A percentile compares a stretch with the other conserved stretches of the same genome.
These are phyloP conservation scores for Heterodera schachtii DNA, from an alignment of 1,140 invertebrate species.

Conservation along the genomic window DNA sequence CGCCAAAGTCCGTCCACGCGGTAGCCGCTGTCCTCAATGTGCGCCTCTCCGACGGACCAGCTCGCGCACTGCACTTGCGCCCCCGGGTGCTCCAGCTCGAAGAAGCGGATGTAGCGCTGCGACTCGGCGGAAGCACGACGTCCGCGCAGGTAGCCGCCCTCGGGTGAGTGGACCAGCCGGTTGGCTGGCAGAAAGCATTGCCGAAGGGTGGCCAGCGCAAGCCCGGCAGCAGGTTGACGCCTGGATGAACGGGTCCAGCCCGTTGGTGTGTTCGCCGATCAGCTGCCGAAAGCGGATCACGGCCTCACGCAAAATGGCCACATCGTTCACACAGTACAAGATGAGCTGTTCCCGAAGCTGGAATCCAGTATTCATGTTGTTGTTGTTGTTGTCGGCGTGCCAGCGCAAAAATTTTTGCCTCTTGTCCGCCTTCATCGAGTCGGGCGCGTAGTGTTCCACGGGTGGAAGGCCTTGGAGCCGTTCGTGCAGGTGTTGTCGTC, in stretches of 20 bases:
- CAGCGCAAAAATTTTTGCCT: conserved; percentile 9
- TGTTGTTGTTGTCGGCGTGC: not conserved
- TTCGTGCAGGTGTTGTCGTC: not conserved
- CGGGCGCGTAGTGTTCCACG: not conserved
- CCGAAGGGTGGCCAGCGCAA: conserved; percentile 6
- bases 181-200: conserved; percentile 13
- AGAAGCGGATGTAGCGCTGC: conserved; percentile 10
- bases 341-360: too few species aligned
- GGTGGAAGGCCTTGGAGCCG: conserved; percentile 14
- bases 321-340: conserved; percentile 13
- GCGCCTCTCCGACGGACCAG: conserved; percentile 24
- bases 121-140: conserved; percentile 13
- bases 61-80: conserved; percentile 1
- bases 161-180: conserved; percentile 12
- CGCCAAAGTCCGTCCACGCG: conserved; percentile 12
- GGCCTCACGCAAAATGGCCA: conserved; percentile 18
- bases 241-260: conserved; percentile 17
- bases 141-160: conserved; percentile 20
- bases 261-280: conserved; percentile 11
- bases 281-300: conserved; percentile 11
- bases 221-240: conserved; percentile 21
- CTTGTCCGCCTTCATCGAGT: conserved; percentile 7
- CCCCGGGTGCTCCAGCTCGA: conserved; percentile 12
- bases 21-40: conserved; percentile 20
- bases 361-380: not conserved